Conservation (phyloP, 2,113 vertebrate genomes). For the Dromiciops gliroides region DNA sequence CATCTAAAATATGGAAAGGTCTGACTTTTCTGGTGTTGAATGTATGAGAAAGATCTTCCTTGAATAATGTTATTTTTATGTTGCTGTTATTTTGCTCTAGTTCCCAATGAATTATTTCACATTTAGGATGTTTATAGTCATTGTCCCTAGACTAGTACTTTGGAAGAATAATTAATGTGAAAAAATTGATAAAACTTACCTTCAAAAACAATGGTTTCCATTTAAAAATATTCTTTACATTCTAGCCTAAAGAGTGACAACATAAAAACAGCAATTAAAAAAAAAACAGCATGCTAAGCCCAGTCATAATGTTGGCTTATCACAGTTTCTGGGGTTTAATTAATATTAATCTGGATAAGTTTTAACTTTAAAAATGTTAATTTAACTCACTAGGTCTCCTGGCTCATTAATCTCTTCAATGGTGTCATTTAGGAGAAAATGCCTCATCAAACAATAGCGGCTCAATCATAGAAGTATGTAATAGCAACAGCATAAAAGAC, state of each 20-base stretch:
- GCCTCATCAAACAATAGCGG: conserved; percentile 71
- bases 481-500: conserved; percentile 48
- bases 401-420: conserved; percentile 72
- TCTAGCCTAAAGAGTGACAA: not conserved
- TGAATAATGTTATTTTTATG: not conserved
- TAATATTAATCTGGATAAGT: conserved; percentile 74
- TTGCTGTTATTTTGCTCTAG: conserved; percentile 16
- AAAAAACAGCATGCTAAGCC: not conserved
- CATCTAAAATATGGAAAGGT: not conserved
- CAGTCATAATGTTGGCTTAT: conserved; percentile 53
- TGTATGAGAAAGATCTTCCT: not conserved
- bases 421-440: conserved; percentile 73
- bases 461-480: conserved; percentile 70
- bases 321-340: conserved; percentile 63
- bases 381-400: conserved; percentile 72
- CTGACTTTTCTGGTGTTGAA: not conserved
- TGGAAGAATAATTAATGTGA: conserved; percentile 14
- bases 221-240: conserved; percentile 30
- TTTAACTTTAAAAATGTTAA: conserved; percentile 76
- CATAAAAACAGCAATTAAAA: conserved; percentile 54
- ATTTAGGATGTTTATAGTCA: conserved; percentile 37
- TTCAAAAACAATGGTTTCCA: conserved; percentile 50
- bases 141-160: conserved; percentile 44
- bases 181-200: conserved; percentile 17
- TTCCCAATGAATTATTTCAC: conserved; percentile 36